These are phyloP conservation scores for Acanthochromis polyacanthus DNA, from an alignment of 2,113 vertebrate genomes.

Conservation along the genomic window DNA sequence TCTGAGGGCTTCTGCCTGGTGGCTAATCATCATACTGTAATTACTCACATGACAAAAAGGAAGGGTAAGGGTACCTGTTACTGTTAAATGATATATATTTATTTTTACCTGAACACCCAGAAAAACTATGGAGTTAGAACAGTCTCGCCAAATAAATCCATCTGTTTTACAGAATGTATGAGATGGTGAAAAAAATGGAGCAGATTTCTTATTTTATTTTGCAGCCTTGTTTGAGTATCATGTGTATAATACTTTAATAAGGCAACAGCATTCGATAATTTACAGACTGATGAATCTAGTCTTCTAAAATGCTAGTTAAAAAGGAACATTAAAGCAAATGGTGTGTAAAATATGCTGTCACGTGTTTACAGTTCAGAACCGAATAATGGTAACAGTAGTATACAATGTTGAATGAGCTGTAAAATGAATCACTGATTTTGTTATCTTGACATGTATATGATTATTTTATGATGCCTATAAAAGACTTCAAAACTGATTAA, in stretches of 20 bases:
- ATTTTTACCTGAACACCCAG: slow-evolving; percentile 3
- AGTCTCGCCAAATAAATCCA: slow-evolving; percentile 32
- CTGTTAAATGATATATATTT: slow-evolving; percentile 56
- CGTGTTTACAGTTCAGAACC: too few relatives aligned
- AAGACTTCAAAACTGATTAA: too few relatives aligned
- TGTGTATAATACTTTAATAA: background rate
- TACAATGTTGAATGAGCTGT: too few relatives aligned
- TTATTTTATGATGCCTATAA: too few relatives aligned
- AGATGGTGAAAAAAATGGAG: background rate
- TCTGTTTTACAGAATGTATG: slow-evolving; percentile 11
- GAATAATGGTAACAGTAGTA: too few relatives aligned
- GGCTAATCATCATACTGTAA: slow-evolving; percentile 69
- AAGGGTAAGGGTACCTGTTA: slow-evolving; percentile 50
- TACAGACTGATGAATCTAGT: background rate
- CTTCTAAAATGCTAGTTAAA: background rate
- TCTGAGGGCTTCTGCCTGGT: slow-evolving; percentile 67
- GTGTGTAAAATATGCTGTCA: too few relatives aligned
- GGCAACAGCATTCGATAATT: background rate
- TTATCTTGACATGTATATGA: too few relatives aligned
- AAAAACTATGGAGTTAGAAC: too few relatives aligned
- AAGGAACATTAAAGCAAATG: background rate
- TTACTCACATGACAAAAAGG: slow-evolving; percentile 61
- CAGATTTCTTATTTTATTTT: background rate
- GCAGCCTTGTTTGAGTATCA: background rate
- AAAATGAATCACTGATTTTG: too few relatives aligned